Conservation (phyloP, 2,888 invertebrate species). For the Carabus problematicus region DNA sequence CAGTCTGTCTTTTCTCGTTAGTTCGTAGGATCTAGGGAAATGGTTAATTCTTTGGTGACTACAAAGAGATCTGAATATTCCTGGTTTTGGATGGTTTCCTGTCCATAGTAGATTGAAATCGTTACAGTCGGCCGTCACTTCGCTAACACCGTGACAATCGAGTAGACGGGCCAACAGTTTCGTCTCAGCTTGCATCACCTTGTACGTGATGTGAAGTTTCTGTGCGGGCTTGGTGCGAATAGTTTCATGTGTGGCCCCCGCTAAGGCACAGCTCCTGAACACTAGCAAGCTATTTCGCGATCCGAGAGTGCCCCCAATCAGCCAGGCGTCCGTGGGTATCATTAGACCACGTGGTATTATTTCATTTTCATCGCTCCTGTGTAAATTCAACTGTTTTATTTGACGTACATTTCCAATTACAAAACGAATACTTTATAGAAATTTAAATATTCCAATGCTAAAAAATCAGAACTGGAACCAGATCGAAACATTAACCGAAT, state of each 20-base stretch:
- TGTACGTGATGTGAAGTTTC: conserved; percentile 77
- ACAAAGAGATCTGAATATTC: conserved; percentile 78
- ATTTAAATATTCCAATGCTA: background rate
- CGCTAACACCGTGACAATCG: conserved; percentile 78
- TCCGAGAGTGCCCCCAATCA: conserved; percentile 60
- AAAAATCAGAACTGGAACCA: too few relatives aligned
- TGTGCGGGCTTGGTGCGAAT: conserved; percentile 69
- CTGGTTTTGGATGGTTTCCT: conserved; percentile 90
- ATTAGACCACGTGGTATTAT: conserved; percentile 36
- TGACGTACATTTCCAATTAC: background rate
- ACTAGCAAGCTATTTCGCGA: conserved; percentile 70
- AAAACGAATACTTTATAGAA: background rate
- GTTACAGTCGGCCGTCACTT: conserved; percentile 73
- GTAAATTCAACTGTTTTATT: background rate
- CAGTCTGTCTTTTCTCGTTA: conserved; percentile 90
- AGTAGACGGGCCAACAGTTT: conserved; percentile 78
- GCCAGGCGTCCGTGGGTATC: conserved; percentile 53
- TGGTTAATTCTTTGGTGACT: conserved; percentile 96
- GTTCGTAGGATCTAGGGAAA: conserved; percentile 93
- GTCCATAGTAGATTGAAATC: conserved; percentile 92
- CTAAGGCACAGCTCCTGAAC: conserved; percentile 72
- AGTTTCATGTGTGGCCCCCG: conserved; percentile 54
- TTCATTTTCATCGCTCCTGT: conserved; percentile 17
- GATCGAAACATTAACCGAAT: too few relatives aligned
- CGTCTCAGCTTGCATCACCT: conserved; percentile 80